Evolutionary conservation across 1,140 invertebrate species (phyloP), one percentile per base, ranked within the genome.

Genomic region (Tenebrio molitor): DNA sequence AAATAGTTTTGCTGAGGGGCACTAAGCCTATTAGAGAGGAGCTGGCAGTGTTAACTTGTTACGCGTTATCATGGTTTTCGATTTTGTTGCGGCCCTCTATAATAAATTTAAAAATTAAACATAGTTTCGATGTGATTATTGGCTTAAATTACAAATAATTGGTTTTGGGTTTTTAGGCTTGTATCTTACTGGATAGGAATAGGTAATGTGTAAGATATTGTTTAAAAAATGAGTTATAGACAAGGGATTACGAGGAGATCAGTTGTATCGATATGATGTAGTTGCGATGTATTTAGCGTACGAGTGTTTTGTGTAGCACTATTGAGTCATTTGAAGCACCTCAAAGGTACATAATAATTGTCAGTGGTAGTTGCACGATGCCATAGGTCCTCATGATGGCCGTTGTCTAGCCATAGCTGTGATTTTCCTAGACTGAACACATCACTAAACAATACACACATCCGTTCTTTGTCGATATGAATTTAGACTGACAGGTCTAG

Each of bases 351-450:
- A 53, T 42, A 33, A 16, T 68, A 29, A 63, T 62, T 44, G 36
- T 71, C 16, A 64, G 33, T 72, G 69, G 69, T 74, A 74, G 66
- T 74, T 72, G 70, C 73, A 74, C 73, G 62, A 71, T 75, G 72
- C 73, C 72, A 72, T 75, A 74, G 66, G 67, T 70, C 50, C 71
- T 72, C 46, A 69, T 16, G 16, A 73, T 64, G 72, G 50, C 71
- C 71, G 25, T 72, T 74, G 46, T 72, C 66, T 76, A 72, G 71
- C 77, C 78, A 78, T 80, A 80, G 78, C 78, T 80, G 78, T 80
- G 78, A 80, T 80, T 77, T 77, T 78, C 72, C 72, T 80, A 80
- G 78, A 80, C 78, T 80, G 78, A 79, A 67, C 66, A 69, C 66
- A 58, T 69, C 50, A 73, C 71, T 34, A 10, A 36, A 23, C 34